Base-by-base conservation (phyloP, 2,797 vertebrate genomes). In the Columba guinea region DNA sequence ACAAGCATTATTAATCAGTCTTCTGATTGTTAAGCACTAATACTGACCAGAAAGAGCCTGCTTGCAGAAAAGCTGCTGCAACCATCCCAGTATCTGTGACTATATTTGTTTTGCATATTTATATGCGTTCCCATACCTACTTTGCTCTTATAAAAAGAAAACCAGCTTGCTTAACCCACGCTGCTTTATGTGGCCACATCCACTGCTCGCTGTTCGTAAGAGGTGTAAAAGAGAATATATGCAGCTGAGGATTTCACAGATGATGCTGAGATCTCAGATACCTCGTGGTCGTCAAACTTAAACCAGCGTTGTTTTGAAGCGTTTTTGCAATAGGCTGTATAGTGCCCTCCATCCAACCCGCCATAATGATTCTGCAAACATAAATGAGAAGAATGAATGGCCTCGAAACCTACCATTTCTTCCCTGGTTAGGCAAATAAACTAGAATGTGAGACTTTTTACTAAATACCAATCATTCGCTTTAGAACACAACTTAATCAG, bases 261-360 rank as follows among this genome's bases (percentile, higher is more conserved):
- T 27, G 99, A 98, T 21, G 98, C 95, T 3, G 99, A 99, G 92
- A 99, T 98, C 4, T 99, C 99, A 0, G 99, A 98, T 59, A 99
- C 99, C 96, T 99, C 99, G 0, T 99, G 99, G 95, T 99, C 99
- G 15, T 99, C 99, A 30, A 99, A 99, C 96, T 99, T 99, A 96
- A 98, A 99, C 99, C 99, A 99, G 89, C 98, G 98, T 82, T 99
- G 99, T 73, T 98, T 99, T 2, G 88, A 28, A 49, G 95, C 96
- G 9, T 99, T 99, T 98, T 99, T 99, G 97, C 99, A 99, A 96
- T 99, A 99, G 69, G 99, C 99, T 1, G 99, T 99, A 95, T 99
- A 99, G 95, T 99, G 99, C 53, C 99, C 99, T 5, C 99, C 99
- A 8, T 99, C 99, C 96, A 99, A 94, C 37, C 99, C 99, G 0